Evolutionary conservation across 2,797 vertebrate species (phyloP).

Genomic region (Platalea minor): DNA sequence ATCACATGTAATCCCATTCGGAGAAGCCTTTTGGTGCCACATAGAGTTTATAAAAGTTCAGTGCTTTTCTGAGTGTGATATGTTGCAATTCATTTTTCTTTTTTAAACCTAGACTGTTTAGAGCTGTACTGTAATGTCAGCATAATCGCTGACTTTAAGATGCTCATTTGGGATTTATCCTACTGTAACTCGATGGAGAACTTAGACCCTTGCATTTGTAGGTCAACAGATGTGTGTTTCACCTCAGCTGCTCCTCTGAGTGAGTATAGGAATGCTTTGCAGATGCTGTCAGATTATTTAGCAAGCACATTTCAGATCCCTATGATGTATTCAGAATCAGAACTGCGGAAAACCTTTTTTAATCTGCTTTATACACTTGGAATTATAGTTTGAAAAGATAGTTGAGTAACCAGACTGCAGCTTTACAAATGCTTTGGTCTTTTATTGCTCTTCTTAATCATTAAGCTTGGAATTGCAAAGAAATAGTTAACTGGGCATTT

Average conservation of each 20-base stretch:
- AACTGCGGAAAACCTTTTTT: not conserved
- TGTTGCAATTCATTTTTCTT: not conserved
- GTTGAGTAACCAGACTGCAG: not conserved
- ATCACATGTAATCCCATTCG: not conserved
- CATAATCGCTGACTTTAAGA: not conserved
- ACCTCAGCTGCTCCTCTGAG: not conserved
- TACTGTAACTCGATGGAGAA: not conserved
- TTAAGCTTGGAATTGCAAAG: not conserved
- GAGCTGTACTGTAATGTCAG: not conserved
- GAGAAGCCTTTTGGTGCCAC: not conserved
- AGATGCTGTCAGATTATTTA: not conserved
- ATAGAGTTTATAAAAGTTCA: not conserved
- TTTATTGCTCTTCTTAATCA: not conserved
- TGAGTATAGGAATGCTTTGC: not conserved
- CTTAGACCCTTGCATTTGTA: not conserved
- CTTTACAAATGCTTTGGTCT: not conserved
- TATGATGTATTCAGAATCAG: not conserved
- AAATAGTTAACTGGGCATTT: not conserved
- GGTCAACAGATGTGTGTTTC: constrained; percentile 36
- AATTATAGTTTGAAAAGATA: not conserved
- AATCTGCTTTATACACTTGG: not conserved
- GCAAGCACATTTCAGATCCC: not conserved
- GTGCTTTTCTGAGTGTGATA: not conserved
- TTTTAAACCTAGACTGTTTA: not conserved
- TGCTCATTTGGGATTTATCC: constrained; percentile 21